phyloP scores from a whole-genome alignment of 2,797 vertebrate genomes.

The Notoglanidium macrostoma region DNA sequence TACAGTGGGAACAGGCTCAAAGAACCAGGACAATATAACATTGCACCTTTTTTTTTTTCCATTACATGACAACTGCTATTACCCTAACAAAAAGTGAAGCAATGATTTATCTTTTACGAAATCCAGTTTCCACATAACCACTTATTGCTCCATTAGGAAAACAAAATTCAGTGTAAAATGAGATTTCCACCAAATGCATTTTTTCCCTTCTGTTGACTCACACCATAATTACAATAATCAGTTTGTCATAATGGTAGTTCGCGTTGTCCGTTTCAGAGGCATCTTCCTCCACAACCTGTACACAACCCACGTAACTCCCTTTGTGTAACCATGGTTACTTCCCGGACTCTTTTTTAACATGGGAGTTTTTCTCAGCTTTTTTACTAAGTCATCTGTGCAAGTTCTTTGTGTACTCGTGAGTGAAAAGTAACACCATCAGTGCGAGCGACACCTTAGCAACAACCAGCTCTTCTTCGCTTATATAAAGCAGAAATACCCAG shows the following conservation, averaged over 20 bases:
- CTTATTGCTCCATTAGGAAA: not conserved
- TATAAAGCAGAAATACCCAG: slow-evolving; percentile 22
- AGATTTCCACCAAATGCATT: not conserved
- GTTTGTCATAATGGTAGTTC: slow-evolving; percentile 29
- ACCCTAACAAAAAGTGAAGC: not conserved
- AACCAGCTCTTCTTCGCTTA: slow-evolving; percentile 21
- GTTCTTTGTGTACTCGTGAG: slow-evolving; percentile 39
- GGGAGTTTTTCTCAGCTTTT: slow-evolving; percentile 13
- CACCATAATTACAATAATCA: slow-evolving; percentile 29
- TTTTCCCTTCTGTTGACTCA: slow-evolving; percentile 14
- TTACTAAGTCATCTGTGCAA: slow-evolving; percentile 27
- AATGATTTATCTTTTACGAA: not conserved
- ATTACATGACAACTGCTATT: not conserved
- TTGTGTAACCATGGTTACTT: slow-evolving; percentile 61
- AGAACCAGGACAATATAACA: not conserved
- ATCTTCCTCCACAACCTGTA: slow-evolving; percentile 25
- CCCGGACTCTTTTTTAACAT: slow-evolving; percentile 28
- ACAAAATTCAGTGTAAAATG: not conserved
- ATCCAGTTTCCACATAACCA: not conserved
- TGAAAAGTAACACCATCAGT: slow-evolving; percentile 37
- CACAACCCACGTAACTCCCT: slow-evolving; percentile 44
- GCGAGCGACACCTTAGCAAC: slow-evolving; percentile 37
- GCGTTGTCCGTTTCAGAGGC: slow-evolving; percentile 12
- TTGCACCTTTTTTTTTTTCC: not conserved
- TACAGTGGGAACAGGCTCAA: not conserved